A percentile compares a stretch with the other conserved stretches of the same genome.
Evolutionary conservation across 2,888 invertebrate species (phyloP).

Genomic region (Eristalis tenax): DNA sequence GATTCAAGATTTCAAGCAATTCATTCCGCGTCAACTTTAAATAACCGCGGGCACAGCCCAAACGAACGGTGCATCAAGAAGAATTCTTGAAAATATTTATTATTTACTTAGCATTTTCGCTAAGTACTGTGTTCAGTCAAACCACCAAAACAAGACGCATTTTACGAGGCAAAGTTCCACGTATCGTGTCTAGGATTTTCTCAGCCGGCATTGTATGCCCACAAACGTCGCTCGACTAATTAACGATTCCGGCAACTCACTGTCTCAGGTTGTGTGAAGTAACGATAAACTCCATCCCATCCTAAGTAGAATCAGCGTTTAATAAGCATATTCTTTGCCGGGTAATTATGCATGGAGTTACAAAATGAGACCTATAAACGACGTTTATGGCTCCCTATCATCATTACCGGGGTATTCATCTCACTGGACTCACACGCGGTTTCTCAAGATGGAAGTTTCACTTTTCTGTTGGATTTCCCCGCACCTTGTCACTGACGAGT

Average conservation of each 20-base stretch:
- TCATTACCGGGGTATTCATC: constrained; percentile 40
- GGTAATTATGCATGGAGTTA: constrained; percentile 15
- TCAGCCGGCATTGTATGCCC: not conserved
- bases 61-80: not conserved
- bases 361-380: constrained; percentile 21
- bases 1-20: no score
- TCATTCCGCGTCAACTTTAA: not conserved
- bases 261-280: not conserved
- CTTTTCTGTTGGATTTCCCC: constrained; percentile 31
- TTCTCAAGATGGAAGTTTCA: constrained; percentile 65
- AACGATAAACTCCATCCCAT: not conserved
- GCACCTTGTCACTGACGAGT: constrained; percentile 4
- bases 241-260: not conserved
- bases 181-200: not conserved
- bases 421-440: constrained; percentile 25
- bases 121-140: not conserved
- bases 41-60: not conserved
- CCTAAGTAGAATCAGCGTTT: not conserved
- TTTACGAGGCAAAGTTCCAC: not conserved
- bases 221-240: not conserved
- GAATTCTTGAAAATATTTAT: not conserved
- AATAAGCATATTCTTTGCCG: constrained; percentile 3
- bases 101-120: not conserved
- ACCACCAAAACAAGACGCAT: not conserved
- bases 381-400: constrained; percentile 19